Conservation (phyloP, 1,140 invertebrate genomes). For the Spodoptera frugiperda region DNA sequence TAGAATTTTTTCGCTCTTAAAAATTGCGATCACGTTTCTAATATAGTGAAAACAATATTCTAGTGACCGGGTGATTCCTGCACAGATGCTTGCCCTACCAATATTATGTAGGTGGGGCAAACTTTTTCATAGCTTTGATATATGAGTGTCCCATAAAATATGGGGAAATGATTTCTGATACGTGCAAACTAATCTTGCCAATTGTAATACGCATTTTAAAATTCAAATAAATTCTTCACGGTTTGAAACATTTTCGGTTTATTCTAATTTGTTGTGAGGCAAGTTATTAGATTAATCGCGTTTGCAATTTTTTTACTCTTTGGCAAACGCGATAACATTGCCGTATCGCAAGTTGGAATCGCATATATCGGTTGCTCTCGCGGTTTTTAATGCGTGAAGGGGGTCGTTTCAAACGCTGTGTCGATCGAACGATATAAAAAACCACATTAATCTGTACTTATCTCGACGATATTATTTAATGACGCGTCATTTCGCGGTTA, state of each 20-base stretch:
- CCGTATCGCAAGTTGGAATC: conserved; percentile 65
- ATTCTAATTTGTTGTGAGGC: neutral
- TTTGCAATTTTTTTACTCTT: conserved; percentile 16
- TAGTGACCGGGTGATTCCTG: conserved; percentile 85
- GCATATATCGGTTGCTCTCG: conserved; percentile 66
- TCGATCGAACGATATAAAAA: conserved; percentile 78
- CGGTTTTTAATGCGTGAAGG: conserved; percentile 72
- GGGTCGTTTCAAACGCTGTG: conserved; percentile 70
- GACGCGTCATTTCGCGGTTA: conserved; percentile 79
- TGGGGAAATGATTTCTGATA: conserved; percentile 45
- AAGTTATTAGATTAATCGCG: too few relatives aligned
- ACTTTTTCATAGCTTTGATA: conserved; percentile 68
- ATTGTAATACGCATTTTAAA: conserved; percentile 7
- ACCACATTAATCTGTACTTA: conserved; percentile 84
- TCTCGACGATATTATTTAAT: conserved; percentile 83
- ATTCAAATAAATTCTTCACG: conserved; percentile 43
- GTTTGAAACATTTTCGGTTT: neutral
- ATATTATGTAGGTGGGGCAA: conserved; percentile 72
- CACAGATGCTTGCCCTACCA: conserved; percentile 81
- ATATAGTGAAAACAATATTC: conserved; percentile 87
- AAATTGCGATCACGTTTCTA: conserved; percentile 86
- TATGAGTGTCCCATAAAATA: conserved; percentile 65
- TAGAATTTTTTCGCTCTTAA: conserved; percentile 84
- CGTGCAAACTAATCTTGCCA: conserved; percentile 28
- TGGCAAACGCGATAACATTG: conserved; percentile 46